Base-by-base conservation (phyloP, 2,797 vertebrate species). In the Menidia menidia region DNA sequence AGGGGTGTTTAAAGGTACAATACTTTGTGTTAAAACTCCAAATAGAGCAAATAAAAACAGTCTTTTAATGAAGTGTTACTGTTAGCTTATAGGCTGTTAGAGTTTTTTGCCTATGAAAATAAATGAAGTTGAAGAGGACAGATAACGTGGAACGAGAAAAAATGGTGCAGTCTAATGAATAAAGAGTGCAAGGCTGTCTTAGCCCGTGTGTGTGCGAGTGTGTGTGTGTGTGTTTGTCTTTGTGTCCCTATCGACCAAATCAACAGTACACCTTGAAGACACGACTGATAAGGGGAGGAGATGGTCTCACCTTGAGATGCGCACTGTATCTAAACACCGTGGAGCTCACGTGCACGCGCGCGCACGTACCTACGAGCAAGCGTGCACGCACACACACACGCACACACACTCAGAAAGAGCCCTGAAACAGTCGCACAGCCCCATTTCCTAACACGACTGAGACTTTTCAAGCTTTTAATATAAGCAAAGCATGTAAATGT, bases 291-390 rank as follows among this genome's bases (percentile, higher is more conserved):
- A 91, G 86, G 25, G 67, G 59, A 72, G 74, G 72, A 83, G 87
- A 88, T 84, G 61, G 72, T 51, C 82, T 92, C 88, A 88, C 89
- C 91, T 92, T 92, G 86, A 88, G 86, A 85, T 71, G 60, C 83
- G 51, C 42, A 11, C 30, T 11, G 39, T 50, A 55, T 67, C 18
- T 39, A n/a, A 51, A 87, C 70, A 72, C 58, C 64, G 66, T 47
- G 42, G 9, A 71, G 13, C 10, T 3, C 63, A 56, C 53, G 60
- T 32, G 48, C 47, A 53, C 47, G 32, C 15, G 16, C 35, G 9
- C 35, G 9, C 35, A 39, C 35, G 19, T 45, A 33, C 35, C 5
- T 9, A 4, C 47, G 54, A 55, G 63, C 41, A 52, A 15, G 50
- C 42, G 48, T 41, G 4, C 52, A 39, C 35, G 19, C 52, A 33